A percentile compares a stretch with the other conserved stretches of the same genome.
Evolutionary conservation across 2,113 vertebrate species (phyloP).

Genomic region (Chauna torquata): DNA sequence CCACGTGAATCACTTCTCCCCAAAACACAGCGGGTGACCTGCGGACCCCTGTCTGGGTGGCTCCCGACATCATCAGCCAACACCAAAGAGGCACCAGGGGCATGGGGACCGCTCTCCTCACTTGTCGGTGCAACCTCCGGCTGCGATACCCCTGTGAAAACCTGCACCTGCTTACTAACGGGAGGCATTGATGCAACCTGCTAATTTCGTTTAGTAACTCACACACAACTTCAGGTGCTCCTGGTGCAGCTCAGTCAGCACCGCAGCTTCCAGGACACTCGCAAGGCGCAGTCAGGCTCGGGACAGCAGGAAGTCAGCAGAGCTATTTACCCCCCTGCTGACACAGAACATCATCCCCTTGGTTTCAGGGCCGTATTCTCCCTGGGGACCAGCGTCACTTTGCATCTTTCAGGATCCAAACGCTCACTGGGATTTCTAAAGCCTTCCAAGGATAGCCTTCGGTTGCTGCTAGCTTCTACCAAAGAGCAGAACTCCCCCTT

Average conservation of each 20-base stretch:
- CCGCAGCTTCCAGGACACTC: background rate
- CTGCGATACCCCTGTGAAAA: background rate
- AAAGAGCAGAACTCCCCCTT: background rate
- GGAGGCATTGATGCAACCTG: background rate
- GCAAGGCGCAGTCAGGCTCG: background rate
- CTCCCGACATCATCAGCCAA: background rate
- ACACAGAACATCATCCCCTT: background rate
- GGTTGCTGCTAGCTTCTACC: background rate
- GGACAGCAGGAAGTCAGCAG: background rate
- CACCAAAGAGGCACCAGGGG: background rate
- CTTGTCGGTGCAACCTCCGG: background rate
- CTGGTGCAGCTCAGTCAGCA: background rate
- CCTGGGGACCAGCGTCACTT: background rate
- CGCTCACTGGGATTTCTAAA: background rate
- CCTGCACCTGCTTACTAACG: background rate
- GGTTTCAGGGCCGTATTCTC: background rate
- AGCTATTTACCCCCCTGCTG: background rate
- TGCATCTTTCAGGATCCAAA: background rate
- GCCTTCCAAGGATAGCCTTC: background rate
- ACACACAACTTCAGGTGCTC: background rate
- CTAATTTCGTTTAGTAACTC: background rate
- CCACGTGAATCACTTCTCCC: fast-evolving
- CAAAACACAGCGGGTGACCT: background rate
- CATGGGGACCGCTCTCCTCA: background rate
- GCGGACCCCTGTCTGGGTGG: background rate